These are phyloP conservation scores for Dinoponera quadriceps DNA, from an alignment of 1,140 invertebrate species.

Conservation along the genomic window DNA sequence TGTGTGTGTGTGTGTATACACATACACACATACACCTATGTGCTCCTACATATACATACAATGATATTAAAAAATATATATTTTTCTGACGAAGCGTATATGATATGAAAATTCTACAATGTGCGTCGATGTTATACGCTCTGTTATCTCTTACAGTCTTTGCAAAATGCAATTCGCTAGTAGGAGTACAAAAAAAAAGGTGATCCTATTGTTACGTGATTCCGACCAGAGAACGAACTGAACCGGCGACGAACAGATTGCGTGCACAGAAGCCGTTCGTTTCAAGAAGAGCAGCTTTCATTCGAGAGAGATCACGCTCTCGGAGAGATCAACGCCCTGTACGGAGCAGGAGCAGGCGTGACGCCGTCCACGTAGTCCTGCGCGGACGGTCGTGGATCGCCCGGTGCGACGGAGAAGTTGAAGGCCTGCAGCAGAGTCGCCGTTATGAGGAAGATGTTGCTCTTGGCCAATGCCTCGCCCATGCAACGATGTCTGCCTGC, in stretches of 20 bases:
- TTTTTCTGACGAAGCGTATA: conserved; percentile 62
- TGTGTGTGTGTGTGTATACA: conserved; percentile 16
- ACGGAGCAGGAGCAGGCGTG: conserved; percentile 90
- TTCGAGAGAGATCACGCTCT: conserved; percentile 78
- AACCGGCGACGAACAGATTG: neutral
- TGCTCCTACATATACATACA: neutral
- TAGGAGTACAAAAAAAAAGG: conserved; percentile 2
- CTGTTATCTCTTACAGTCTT: conserved; percentile 11
- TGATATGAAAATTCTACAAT: neutral
- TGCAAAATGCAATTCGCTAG: neutral
- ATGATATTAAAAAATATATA: conserved; percentile 64
- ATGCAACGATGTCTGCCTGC: conserved; percentile 93
- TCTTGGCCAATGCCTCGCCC: conserved; percentile 93
- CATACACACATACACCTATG: conserved; percentile 15
- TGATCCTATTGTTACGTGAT: conserved; percentile 1
- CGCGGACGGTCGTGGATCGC: conserved; percentile 87
- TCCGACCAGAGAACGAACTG: neutral
- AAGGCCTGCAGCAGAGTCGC: conserved; percentile 93
- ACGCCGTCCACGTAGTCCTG: conserved; percentile 89
- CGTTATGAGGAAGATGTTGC: conserved; percentile 94
- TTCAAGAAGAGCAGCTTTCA: neutral
- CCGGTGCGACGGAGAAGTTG: conserved; percentile 88
- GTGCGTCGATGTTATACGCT: neutral
- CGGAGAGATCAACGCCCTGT: conserved; percentile 88
- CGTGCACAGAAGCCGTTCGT: neutral